Evolutionary conservation across 2,888 invertebrate species (phyloP), one percentile per base, ranked within the genome.

Genomic region (Brachyptera risi): DNA sequence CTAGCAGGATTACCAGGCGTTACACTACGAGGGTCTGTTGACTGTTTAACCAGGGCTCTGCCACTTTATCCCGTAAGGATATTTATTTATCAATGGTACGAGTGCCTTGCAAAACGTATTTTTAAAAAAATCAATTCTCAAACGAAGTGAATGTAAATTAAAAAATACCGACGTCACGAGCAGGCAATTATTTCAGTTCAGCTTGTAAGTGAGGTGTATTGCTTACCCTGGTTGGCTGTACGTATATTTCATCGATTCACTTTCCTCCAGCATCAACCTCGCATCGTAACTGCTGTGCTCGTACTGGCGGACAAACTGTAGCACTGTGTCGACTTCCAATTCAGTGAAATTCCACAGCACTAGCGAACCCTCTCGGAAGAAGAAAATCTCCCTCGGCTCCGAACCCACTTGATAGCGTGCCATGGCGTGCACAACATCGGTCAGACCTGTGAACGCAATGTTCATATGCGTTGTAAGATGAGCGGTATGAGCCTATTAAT

Each of bases 301-400:
- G 68, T 78, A 88, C 13, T 78, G 75, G 65, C 79, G 84, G 57
- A 95, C 73, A 74, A 93, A 91, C 38, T 83, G 79, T 17, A 95
- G 74, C 0, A 95, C 79, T 75, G 88, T 90, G 65, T 83, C 83
- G 37, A 86, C 83, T 72, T 95, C 95, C 58, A 90, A 70, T 67
- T 92, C 90, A 0, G 86, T 82, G 69, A 92, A 85, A 74, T 95
- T 95, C 95, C 95, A 95, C 74, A 96, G 86, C 0, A 96, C 92
- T 0, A 92, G 85, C 1, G 90, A 87, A 1, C 97, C 97, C 74
- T 96, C 94, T 35, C 90, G 82, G 73, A 93, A 96, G 75, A 96
- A 91, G 72, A 90, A 92, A 65, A 96, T 88, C 75, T 96, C 93
- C 7, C 94, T 78, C 0, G 87, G 83, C 69, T 92, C 92, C 17